Conservation (phyloP, 1,140 invertebrate genomes). For the Apis mellifera region Amel_HAv3.1 CM009931.2:23679501-23680000, state of each 20-base stretch:
- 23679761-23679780: conserved; percentile 41
- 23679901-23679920: neutral
- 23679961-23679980: neutral
- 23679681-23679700: neutral
- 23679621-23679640: conserved; percentile 53
- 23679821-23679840: neutral
- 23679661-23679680: neutral
- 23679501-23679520: neutral
- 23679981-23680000: conserved; percentile 1
- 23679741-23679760: conserved; percentile 12
- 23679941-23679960: conserved; percentile 43
- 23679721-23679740: too few species aligned
- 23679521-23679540: conserved; percentile 26
- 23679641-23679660: conserved; percentile 36
- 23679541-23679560: neutral
- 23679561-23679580: conserved; percentile 32
- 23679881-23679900: neutral
- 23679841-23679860: neutral
- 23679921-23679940: neutral
- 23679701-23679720: neutral
- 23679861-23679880: conserved; percentile 5
- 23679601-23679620: neutral
- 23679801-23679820: neutral
- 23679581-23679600: neutral
- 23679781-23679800: too few species aligned